These are phyloP conservation scores for Drosophila monieri DNA, from an alignment of 2,888 invertebrate genomes.

Conservation along the genomic window DNA sequence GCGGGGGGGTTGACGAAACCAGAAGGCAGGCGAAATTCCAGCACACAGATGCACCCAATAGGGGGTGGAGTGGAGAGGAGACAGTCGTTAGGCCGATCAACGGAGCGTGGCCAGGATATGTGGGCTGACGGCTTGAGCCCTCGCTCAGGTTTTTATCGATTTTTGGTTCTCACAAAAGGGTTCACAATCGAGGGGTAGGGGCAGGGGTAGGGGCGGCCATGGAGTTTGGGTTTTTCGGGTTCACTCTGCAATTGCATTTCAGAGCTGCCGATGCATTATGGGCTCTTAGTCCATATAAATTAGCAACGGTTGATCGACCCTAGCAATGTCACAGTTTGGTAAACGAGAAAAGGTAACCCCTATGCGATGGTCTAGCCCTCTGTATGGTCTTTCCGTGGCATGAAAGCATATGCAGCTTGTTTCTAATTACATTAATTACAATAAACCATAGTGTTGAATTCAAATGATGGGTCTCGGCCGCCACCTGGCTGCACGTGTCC, in stretches of 20 bases:
- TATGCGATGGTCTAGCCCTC: background rate
- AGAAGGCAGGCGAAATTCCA: conserved; percentile 44
- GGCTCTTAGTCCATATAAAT: conserved; percentile 63
- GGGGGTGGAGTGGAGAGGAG: conserved; percentile 25
- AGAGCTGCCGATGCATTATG: conserved; percentile 5
- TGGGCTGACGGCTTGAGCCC: conserved; percentile 44
- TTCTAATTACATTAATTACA: conserved; percentile 57
- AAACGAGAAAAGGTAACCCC: conserved; percentile 49
- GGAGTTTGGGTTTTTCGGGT: conserved; percentile 9
- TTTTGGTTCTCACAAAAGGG: conserved; percentile 28
- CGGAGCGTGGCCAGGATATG: conserved; percentile 69
- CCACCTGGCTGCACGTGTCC: conserved; percentile 20
- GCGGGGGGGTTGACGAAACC: background rate
- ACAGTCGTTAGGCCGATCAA: conserved; percentile 70
- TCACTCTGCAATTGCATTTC: conserved; percentile 48
- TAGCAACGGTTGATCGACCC: conserved; percentile 74
- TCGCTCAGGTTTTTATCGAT: conserved; percentile 54
- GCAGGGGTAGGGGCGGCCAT: too few relatives aligned
- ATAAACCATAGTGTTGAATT: conserved; percentile 40
- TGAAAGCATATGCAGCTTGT: conserved; percentile 31
- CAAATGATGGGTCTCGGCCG: background rate
- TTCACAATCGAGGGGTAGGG: background rate
- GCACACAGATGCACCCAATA: conserved; percentile 30
- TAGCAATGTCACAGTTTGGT: conserved; percentile 54
- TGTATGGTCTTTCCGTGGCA: background rate